These are phyloP conservation scores for Operophtera brumata DNA, from an alignment of 2,888 invertebrate species.

Conservation along the genomic window DNA sequence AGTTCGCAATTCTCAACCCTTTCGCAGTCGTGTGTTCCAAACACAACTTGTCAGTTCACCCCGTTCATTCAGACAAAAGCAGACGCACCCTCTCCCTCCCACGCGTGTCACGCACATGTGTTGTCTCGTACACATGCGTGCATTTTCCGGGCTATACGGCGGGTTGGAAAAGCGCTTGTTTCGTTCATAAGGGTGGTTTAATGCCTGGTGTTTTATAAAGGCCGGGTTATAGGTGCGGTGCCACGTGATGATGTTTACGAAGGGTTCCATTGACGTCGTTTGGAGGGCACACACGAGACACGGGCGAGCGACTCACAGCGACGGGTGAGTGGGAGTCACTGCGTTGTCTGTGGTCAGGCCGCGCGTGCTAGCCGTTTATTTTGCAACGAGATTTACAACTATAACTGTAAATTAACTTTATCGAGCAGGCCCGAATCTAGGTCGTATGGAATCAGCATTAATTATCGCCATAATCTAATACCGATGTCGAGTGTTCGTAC, in stretches of 20 bases:
- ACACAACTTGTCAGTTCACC: constrained; percentile 66
- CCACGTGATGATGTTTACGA: constrained; percentile 62
- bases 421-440: constrained; percentile 76
- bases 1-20: constrained; percentile 71
- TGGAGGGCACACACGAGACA: constrained; percentile 38
- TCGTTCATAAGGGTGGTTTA: constrained; percentile 32
- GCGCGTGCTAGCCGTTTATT: constrained; percentile 71
- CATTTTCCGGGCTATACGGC: constrained; percentile 48
- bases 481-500: constrained; percentile 73
- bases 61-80: constrained; percentile 70
- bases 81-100: constrained; percentile 60
- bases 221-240: constrained; percentile 52
- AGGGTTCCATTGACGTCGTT: constrained; percentile 60
- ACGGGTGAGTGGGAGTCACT: constrained; percentile 70
- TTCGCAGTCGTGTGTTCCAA: constrained; percentile 60
- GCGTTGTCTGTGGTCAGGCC: constrained; percentile 76
- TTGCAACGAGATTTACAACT: constrained; percentile 79
- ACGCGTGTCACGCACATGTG: constrained; percentile 64
- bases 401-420: constrained; percentile 80
- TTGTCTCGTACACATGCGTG: constrained; percentile 67
- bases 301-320: constrained; percentile 39
- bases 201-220: constrained; percentile 30
- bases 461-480: constrained; percentile 79
- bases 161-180: constrained; percentile 34
- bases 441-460: constrained; percentile 81